phyloP scores from a whole-genome alignment of 2,797 vertebrate species.

The Eulemur rubriventer region DNA sequence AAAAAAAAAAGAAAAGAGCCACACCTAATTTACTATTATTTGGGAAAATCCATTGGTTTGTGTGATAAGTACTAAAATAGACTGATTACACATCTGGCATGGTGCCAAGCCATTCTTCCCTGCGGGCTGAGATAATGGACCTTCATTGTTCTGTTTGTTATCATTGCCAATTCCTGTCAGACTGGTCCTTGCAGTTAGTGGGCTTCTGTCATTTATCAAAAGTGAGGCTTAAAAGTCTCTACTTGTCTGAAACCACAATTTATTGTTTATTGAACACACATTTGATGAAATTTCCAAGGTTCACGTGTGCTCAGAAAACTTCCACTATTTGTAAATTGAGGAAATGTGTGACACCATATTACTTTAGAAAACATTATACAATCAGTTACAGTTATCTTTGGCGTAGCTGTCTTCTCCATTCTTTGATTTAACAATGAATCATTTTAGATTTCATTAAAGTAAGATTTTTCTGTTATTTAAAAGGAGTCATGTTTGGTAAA shows the following conservation, averaged over 20 bases:
- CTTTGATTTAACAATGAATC: slow-evolving; percentile 38
- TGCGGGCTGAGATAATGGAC: slow-evolving; percentile 49
- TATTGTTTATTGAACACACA: slow-evolving; percentile 40
- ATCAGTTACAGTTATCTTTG: not conserved
- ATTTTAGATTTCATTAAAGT: slow-evolving; percentile 47
- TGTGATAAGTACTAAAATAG: slow-evolving; percentile 69
- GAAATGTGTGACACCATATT: not conserved
- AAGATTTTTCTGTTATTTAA: slow-evolving; percentile 34
- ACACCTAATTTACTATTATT: slow-evolving; percentile 63
- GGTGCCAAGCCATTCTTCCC: slow-evolving; percentile 62
- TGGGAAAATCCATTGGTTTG: slow-evolving; percentile 65
- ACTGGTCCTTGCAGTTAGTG: slow-evolving; percentile 2
- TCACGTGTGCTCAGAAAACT: not conserved
- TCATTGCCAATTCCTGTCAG: slow-evolving; percentile 51
- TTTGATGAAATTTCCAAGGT: slow-evolving; percentile 21
- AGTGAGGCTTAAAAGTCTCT: slow-evolving; percentile 17
- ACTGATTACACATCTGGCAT: slow-evolving; percentile 49
- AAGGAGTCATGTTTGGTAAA: not conserved
- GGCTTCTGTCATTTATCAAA: slow-evolving; percentile 63
- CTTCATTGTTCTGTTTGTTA: slow-evolving; percentile 67
- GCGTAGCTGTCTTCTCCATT: not conserved
- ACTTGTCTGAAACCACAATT: slow-evolving; percentile 55
- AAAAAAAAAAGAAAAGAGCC: slow-evolving; percentile 49
- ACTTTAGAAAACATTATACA: slow-evolving; percentile 15
- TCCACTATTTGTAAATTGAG: slow-evolving; percentile 6